phyloP scores from a whole-genome alignment of 2,113 vertebrate genomes.

The Chiloscyllium plagiosum region DNA sequence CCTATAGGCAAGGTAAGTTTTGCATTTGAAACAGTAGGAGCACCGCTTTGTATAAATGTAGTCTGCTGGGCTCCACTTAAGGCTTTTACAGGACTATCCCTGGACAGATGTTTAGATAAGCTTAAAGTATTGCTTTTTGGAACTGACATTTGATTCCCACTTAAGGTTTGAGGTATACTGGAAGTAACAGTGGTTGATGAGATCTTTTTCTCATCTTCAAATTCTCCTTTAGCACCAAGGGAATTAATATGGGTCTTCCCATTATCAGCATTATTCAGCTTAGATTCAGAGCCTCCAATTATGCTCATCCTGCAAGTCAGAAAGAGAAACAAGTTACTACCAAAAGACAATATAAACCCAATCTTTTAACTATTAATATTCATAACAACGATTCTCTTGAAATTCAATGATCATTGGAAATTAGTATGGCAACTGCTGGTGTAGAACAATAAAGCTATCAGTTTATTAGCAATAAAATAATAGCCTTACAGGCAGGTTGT shows the following conservation, averaged over 20 bases:
- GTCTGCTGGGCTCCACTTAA: slow-evolving; percentile 91
- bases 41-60: slow-evolving; percentile 79
- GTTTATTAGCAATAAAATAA: not conserved
- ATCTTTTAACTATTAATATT: slow-evolving; percentile 45
- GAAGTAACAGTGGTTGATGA: slow-evolving; percentile 63
- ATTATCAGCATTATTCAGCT: slow-evolving; percentile 72
- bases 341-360: slow-evolving; percentile 42
- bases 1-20: slow-evolving; percentile 77
- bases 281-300: slow-evolving; percentile 54
- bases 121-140: slow-evolving; percentile 67
- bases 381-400: slow-evolving; percentile 42
- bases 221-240: slow-evolving; percentile 71
- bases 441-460: not conserved
- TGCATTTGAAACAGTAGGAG: slow-evolving; percentile 79
- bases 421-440: not conserved
- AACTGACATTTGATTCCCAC: slow-evolving; percentile 67
- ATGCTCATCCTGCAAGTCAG: slow-evolving; percentile 63
- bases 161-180: slow-evolving; percentile 65
- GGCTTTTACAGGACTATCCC: slow-evolving; percentile 83
- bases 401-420: not conserved
- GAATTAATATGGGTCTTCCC: slow-evolving; percentile 66
- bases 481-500: not conserved
- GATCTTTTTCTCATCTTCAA: slow-evolving; percentile 65
- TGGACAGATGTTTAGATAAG: slow-evolving; percentile 70
- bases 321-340: slow-evolving; percentile 48